Base-by-base conservation (phyloP, 2,888 invertebrate genomes). In the Ophioninae sp. region DNA sequence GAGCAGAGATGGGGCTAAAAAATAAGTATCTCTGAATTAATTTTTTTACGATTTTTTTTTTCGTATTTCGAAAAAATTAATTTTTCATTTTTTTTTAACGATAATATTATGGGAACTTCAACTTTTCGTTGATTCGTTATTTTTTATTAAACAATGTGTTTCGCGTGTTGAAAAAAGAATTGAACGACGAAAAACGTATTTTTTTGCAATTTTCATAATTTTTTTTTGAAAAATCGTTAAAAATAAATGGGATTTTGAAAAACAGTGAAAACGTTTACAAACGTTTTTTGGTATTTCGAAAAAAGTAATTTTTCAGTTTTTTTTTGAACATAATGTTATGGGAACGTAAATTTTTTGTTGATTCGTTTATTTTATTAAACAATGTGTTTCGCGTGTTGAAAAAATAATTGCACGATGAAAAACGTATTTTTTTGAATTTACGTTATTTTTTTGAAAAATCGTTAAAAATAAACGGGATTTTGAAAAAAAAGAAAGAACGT, bases 201-300 rank as follows among this genome's bases (percentile, higher is more conserved):
- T 3, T 3, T 13, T 51, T 17, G 6, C 51, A 51, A 5, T 51
- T 20, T 10, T 67, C 20, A 10, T 41, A 41, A 41, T 41, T 20
- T n/a, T 41, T 67, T 67, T 41, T 20, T n/a, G 10, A 23, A 65
- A 39, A 65, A 65, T 44, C 7, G 17, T 68, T 41, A 68, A 23
- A 17, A 51, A 23, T 68, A 30, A 30, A 30, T 3, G 30, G 30
- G 30, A 30, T 30, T 30, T 30, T 30, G 30, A 5, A 17, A 51
- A n/a, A n/a, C n/a, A n/a, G n/a, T n/a, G n/a, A n/a, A n/a, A n/a
- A n/a, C n/a, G n/a, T n/a, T n/a, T n/a, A n/a, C n/a, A n/a, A n/a
- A n/a, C n/a, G n/a, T 2, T 51, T 17, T 13, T 17, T 13, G n/a
- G n/a, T n/a, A n/a, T n/a, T 13, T 51, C 3, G 13, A 51, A 51